Evolutionary conservation across 2,888 invertebrate species (phyloP).

Genomic region (Aethes cnicana): DNA sequence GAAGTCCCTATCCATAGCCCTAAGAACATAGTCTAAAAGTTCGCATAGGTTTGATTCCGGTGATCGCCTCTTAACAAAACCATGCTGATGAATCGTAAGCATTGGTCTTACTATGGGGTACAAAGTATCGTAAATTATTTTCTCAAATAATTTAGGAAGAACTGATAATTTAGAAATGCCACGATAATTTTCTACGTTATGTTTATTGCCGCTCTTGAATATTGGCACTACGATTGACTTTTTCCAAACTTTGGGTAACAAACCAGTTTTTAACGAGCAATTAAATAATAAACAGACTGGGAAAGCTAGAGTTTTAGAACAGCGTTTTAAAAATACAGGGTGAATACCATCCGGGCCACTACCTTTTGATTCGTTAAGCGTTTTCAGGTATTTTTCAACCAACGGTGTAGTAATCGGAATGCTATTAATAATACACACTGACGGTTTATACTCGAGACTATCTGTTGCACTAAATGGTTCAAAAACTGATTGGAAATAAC

Average conservation of each 20-base stretch:
- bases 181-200: conserved; percentile 21
- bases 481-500: neutral
- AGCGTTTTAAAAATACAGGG: neutral
- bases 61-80: conserved; percentile 29
- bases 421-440: neutral
- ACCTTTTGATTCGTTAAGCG: neutral
- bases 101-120: conserved; percentile 1
- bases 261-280: conserved; percentile 7
- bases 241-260: conserved; percentile 16
- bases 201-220: conserved; percentile 16
- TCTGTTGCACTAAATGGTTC: neutral
- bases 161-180: conserved; percentile 22
- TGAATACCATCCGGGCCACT: neutral
- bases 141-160: conserved; percentile 25
- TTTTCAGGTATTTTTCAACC: neutral
- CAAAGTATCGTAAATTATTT: conserved; percentile 17
- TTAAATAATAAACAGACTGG: conserved; percentile 14
- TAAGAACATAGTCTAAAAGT: conserved; percentile 16
- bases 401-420: neutral
- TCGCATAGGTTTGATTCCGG: conserved; percentile 32
- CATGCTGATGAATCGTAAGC: conserved; percentile 19
- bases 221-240: conserved; percentile 20
- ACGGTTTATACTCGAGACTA: too few relatives aligned
- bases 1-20: conserved; percentile 27
- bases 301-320: neutral